Percentiles rank a stretch among this genome's conserved stretches.
phyloP scores from a whole-genome alignment of 2,113 vertebrate species.

The Crotalus horridus region DNA sequence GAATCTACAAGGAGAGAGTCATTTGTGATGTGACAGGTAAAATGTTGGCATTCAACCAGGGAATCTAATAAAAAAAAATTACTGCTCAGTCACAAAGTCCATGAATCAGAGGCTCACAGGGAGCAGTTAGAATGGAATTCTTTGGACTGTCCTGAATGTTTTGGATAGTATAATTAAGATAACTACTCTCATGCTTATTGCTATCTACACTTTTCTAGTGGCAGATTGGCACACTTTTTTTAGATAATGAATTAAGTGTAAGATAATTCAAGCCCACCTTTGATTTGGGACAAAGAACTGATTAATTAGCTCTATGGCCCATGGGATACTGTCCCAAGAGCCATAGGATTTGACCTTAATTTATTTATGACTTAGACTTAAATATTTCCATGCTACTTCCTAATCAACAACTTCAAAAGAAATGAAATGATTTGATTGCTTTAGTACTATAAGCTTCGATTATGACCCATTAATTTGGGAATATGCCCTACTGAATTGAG shows the following conservation, averaged over 20 bases:
- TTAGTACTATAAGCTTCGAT: neutral
- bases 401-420: neutral
- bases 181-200: neutral
- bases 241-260: neutral
- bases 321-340: neutral
- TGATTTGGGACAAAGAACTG: neutral
- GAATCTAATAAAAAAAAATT: neutral
- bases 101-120: neutral
- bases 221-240: neutral
- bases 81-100: neutral
- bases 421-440: neutral
- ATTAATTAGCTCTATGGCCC: neutral
- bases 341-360: neutral
- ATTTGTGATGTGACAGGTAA: neutral
- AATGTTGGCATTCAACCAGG: neutral
- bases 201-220: neutral
- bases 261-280: neutral
- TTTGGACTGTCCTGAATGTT: neutral
- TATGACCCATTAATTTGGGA: neutral
- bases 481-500: neutral
- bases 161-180: neutral
- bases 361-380: neutral
- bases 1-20: neutral
- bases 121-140: neutral
- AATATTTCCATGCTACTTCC: neutral